A percentile compares a stretch with the other conserved stretches of the same genome.
phyloP scores from a whole-genome alignment of 2,113 vertebrate genomes.

The Haemorhous mexicanus region DNA sequence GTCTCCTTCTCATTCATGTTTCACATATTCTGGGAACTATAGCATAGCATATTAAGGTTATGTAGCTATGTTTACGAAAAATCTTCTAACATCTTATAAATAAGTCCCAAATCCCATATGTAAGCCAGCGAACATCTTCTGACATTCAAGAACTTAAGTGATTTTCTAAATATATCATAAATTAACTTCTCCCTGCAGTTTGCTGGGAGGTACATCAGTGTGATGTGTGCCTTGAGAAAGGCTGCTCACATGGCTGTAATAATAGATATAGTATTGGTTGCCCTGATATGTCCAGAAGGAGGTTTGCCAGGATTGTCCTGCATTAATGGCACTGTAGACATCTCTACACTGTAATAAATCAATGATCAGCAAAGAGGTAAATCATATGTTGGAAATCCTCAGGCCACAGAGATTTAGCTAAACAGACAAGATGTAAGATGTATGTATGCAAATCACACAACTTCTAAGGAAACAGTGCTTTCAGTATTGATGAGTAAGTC shows the following conservation, averaged over 20 bases:
- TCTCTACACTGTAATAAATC: background rate
- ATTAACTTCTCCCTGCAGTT: background rate
- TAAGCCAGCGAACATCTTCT: background rate
- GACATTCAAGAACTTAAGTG: background rate
- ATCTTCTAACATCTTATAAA: background rate
- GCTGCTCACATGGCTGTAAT: background rate
- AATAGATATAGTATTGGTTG: background rate
- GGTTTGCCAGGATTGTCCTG: background rate
- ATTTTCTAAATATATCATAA: constrained; percentile 16
- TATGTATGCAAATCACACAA: background rate
- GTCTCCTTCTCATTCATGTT: background rate
- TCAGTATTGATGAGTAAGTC: background rate
- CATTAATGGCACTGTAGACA: background rate
- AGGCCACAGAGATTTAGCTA: background rate
- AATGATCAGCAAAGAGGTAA: background rate
- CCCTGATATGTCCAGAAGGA: background rate
- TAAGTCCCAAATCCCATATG: background rate
- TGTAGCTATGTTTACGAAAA: background rate
- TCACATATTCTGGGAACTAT: background rate
- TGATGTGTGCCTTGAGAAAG: background rate
- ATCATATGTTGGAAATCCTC: background rate
- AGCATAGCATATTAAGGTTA: background rate
- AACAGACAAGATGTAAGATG: background rate
- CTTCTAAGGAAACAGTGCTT: background rate
- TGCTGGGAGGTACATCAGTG: background rate